Evolutionary conservation across 2,888 invertebrate species (phyloP), one percentile per base, ranked within the genome.

Genomic region (Volucella inflata): DNA sequence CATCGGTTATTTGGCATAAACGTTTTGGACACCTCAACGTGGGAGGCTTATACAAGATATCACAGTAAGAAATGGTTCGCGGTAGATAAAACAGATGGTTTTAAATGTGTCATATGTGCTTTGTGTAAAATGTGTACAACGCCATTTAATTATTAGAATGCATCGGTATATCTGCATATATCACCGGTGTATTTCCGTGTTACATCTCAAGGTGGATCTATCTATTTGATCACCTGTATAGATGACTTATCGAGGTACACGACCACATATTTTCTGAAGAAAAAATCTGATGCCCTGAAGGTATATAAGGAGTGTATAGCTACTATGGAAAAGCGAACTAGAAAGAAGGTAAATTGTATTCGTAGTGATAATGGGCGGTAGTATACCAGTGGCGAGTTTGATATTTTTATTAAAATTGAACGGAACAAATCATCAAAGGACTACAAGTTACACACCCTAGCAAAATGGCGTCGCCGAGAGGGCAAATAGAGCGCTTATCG

Each of bases 371-470:
- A 81, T 60, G 68, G 64, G 40, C 21, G 44, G 4, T 68, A 81
- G 57, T 76, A 76, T 64, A 16, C 21, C 6, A 77, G 16, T 65
- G 67, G 40, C 10, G 44, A 87, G 30, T 87, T 88, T 79, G 53
- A 74, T 6, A 57, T 11, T 17, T 88, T 57, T 78, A 76, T 72
- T 71, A 16, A 78, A 51, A 48, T 59, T 53, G n/a, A 82, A 67
- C 11, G 87, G 87, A 36, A 88, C 87, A 42, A 11, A 82, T 21
- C 88, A 88, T 48, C 84, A 87, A 72, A 80, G 71, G 42, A 77
- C 87, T 0, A 70, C 68, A 12, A 51, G 68, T 44, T 87, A 88
- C 42, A 87, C 84, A 11, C 87, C 44, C 11, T 3, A 1, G 44
- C 44, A 44, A 44, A 44, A 44, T 1, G 44, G 4, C 44, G 44